Base-by-base conservation (phyloP, 2,888 invertebrate genomes). In the Podabrus alpinus region DNA sequence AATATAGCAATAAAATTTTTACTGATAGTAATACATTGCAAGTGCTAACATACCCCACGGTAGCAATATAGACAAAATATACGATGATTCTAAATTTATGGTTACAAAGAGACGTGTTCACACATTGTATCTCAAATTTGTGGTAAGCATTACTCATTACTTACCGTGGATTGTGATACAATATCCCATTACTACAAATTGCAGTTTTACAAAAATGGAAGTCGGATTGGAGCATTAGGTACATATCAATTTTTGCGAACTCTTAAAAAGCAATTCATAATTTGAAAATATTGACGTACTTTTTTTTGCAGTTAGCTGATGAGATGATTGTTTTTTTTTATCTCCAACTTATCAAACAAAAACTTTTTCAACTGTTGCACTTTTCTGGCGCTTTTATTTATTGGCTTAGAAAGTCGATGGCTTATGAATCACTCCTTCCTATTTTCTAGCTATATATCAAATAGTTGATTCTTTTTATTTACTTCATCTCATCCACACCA, bases 1-100 rank as follows among this genome's bases (percentile, higher is more conserved):
- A 45, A 71, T 59, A 59, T 67, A 68, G 69, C 75, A 67, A 75
- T 75, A 72, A 75, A 75, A 75, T 72, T 72, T 75, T 69, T 69
- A 72, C 66, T 69, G 72, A 45, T 29, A 29, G 72, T 69, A 59
- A 72, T 75, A 72, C 66, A 69, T 75, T 75, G 71, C 71, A 75
- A 75, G 71, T 75, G 74, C 74, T 64, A 70, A 71, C 71, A 75
- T 71, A 75, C 71, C 74, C 71, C 68, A 68, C 19, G 66, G 68
- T 64, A 21, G 62, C 60, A 66, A 71, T 59, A 68, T 59, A 71
- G 69, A 71, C 69, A 69, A 75, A 75, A 75, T 45, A 45, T 71
- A 45, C 71, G 74, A 21, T 68, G 74, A 70, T 74, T 68, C 45
- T 15, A 71, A 70, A 74, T 74, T 70, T 74, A 74, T 71, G 74